phyloP scores from a whole-genome alignment of 2,113 vertebrate genomes.

The Amphilophus citrinellus region DNA sequence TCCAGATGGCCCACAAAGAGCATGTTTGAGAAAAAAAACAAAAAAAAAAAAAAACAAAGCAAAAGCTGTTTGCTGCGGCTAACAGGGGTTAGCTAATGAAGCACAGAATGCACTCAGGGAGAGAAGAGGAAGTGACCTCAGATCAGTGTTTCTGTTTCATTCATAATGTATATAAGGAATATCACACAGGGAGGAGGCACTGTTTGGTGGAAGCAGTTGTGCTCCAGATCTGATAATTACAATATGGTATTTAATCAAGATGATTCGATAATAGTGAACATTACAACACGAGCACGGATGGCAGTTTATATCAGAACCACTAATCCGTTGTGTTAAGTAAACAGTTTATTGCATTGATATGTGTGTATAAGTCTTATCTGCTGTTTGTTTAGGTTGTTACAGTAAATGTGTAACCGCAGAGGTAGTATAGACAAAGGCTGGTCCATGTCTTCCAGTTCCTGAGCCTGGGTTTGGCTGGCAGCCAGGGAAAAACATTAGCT shows the following conservation, averaged over 20 bases:
- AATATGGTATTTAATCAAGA: not conserved
- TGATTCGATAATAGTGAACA: not conserved
- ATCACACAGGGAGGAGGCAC: not conserved
- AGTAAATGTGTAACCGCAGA: slow-evolving; percentile 22
- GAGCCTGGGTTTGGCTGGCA: slow-evolving; percentile 12
- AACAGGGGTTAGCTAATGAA: not conserved
- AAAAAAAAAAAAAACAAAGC: not conserved
- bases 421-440: not conserved
- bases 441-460: slow-evolving; percentile 36
- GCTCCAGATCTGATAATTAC: not conserved
- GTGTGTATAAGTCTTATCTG: not conserved
- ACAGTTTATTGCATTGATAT: not conserved
- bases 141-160: not conserved
- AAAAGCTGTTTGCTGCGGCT: not conserved
- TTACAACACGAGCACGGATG: not conserved
- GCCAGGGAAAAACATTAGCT: slow-evolving; percentile 29
- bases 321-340: not conserved
- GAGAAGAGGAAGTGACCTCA: not conserved
- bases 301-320: not conserved
- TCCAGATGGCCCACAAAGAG: slow-evolving; percentile 45
- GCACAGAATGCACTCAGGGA: slow-evolving; percentile 3
- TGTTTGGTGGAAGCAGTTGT: not conserved
- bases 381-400: slow-evolving; percentile 17
- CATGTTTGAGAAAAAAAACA: not conserved
- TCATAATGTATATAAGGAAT: not conserved